Conservation (phyloP, 2,797 vertebrate genomes). For the Merluccius polli region DNA sequence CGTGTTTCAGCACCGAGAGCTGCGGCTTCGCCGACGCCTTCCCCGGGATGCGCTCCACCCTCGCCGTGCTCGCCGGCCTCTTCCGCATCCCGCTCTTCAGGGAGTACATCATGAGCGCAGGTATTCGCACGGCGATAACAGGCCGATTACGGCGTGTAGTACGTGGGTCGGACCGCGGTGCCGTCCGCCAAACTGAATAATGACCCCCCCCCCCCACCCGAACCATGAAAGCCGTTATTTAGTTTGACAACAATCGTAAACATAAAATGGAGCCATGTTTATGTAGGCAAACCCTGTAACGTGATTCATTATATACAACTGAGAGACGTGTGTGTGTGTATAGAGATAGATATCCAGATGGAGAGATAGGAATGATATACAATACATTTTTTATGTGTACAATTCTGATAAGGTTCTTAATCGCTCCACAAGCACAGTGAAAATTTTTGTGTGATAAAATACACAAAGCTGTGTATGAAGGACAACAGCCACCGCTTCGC, state of each 20-base stretch:
- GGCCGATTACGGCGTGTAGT: too few species aligned
- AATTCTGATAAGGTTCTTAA: not conserved
- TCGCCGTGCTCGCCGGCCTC: slow-evolving; percentile 80
- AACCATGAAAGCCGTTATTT: too few species aligned
- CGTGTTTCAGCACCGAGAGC: slow-evolving; percentile 84
- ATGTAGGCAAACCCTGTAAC: not conserved
- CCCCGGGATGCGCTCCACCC: slow-evolving; percentile 74
- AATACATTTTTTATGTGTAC: too few species aligned
- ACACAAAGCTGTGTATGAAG: not conserved
- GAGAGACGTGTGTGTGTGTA: not conserved
- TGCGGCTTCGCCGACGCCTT: slow-evolving; percentile 77
- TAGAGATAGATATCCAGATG: not conserved
- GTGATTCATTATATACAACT: not conserved
- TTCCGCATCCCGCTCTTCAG: slow-evolving; percentile 84
- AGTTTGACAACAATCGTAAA: not conserved
- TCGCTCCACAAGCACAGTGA: not conserved
- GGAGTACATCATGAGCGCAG: slow-evolving; percentile 84
- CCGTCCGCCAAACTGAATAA: not conserved
- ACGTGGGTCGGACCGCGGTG: not conserved
- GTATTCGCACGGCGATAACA: too few species aligned
- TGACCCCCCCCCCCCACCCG: not conserved
- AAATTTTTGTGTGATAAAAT: not conserved
- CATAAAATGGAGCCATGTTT: not conserved
- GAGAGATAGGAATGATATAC: too few species aligned
- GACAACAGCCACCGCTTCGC: not conserved